Evolutionary conservation across 1,140 invertebrate species (phyloP).

Genomic region (Maniola jurtina): DNA sequence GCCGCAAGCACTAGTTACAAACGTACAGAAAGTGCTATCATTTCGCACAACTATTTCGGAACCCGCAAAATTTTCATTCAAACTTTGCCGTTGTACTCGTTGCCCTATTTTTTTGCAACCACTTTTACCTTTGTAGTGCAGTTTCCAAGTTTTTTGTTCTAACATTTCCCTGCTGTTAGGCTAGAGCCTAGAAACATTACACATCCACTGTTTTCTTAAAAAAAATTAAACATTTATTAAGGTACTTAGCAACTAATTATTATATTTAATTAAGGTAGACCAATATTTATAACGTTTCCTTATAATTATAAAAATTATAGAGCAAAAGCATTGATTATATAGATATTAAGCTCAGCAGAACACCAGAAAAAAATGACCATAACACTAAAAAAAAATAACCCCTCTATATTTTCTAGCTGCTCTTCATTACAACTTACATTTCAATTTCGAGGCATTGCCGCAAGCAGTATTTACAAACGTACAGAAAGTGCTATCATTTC

Average conservation of each 20-base stretch:
- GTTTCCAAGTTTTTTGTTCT: constrained; percentile 4
- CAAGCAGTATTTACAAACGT: constrained; percentile 33
- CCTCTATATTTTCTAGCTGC: constrained; percentile 6
- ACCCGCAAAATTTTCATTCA: constrained; percentile 37
- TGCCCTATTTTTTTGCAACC: constrained; percentile 26
- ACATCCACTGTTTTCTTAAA: no score
- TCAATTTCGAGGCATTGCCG: constrained; percentile 25
- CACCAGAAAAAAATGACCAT: no score
- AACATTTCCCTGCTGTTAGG: neutral
- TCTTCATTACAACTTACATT: constrained; percentile 32
- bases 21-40: constrained; percentile 36
- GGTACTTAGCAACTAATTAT: no score
- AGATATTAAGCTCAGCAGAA: no score
- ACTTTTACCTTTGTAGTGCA: constrained; percentile 20
- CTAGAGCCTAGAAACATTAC: neutral
- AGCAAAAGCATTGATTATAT: no score
- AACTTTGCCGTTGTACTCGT: constrained; percentile 27
- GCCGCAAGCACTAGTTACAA: constrained; percentile 31
- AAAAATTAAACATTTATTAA: no score
- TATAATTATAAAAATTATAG: no score
- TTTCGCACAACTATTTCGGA: constrained; percentile 37
- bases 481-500: constrained; percentile 36
- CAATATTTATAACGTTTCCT: no score
- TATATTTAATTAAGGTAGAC: no score
- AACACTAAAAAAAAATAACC: no score